Evolutionary conservation across 1,140 invertebrate species (phyloP).

Genomic region (Drosophila obscura): DNA sequence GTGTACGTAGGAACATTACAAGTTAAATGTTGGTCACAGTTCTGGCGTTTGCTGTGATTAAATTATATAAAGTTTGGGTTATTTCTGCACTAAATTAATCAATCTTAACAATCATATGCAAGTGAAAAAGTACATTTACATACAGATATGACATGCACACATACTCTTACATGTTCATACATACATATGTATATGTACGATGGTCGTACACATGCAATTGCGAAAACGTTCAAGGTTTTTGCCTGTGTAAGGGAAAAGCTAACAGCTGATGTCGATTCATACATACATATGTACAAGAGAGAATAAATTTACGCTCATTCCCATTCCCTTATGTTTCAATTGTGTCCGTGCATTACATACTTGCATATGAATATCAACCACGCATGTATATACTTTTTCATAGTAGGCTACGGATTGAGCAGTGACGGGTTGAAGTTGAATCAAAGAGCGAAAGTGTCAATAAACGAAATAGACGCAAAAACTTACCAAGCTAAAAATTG

Average conservation of each 20-base stretch:
- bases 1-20: too few relatives aligned
- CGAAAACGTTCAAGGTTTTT: slow-evolving; percentile 14
- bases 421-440: neutral
- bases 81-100: neutral
- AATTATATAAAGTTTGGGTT: slow-evolving; percentile 35
- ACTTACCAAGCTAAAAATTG: slow-evolving; percentile 16
- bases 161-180: neutral
- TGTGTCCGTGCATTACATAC: too few relatives aligned
- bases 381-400: neutral
- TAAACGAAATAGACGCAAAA: slow-evolving; percentile 4
- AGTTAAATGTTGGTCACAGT: too few relatives aligned
- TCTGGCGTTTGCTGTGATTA: too few relatives aligned
- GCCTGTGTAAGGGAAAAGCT: slow-evolving; percentile 3
- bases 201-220: neutral
- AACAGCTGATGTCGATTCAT: slow-evolving; percentile 16
- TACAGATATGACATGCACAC: slow-evolving; percentile 11
- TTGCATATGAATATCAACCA: too few relatives aligned
- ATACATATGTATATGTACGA: neutral
- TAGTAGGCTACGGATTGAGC: slow-evolving; percentile 9
- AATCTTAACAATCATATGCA: too few relatives aligned
- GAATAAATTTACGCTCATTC: too few relatives aligned
- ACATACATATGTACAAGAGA: neutral
- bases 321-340: too few relatives aligned
- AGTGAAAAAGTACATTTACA: slow-evolving; percentile 4
- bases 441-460: slow-evolving; percentile 3